Conservation (phyloP, 2,888 invertebrate species). For the Drosophila borborema region DNA sequence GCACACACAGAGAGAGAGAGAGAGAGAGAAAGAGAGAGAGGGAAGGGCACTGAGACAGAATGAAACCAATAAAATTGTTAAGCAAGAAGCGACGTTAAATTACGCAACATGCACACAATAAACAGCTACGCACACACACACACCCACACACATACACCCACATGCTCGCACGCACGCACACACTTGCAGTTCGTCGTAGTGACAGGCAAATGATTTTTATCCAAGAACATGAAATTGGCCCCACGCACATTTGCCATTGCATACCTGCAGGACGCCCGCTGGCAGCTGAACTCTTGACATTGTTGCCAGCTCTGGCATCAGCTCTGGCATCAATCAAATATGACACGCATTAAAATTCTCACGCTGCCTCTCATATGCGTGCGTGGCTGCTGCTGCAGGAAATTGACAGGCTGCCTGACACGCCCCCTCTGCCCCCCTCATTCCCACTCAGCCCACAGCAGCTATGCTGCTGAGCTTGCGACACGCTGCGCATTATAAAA, state of each 20-base stretch:
- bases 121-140: constrained; percentile 22
- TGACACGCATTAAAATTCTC: constrained; percentile 79
- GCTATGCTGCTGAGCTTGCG: constrained; percentile 18
- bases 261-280: constrained; percentile 72
- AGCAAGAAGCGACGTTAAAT: constrained; percentile 68
- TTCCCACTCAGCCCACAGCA: neutral
- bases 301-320: constrained; percentile 50
- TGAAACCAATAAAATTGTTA: constrained; percentile 72
- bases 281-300: constrained; percentile 75
- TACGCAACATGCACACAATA: constrained; percentile 63
- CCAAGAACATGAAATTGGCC: constrained; percentile 38
- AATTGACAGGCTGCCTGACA: constrained; percentile 55
- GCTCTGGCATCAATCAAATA: constrained; percentile 73
- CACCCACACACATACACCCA: constrained; percentile 3
- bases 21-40: neutral
- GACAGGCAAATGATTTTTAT: constrained; percentile 57
- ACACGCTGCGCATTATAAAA: constrained; percentile 63
- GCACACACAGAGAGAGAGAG: too few species aligned
- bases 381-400: constrained; percentile 24
- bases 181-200: constrained; percentile 8
- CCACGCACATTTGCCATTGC: constrained; percentile 69
- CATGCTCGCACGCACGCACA: too few species aligned
- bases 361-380: constrained; percentile 34
- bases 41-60: neutral
- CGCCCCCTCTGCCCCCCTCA: neutral